Base-by-base conservation (phyloP, 2,888 invertebrate genomes). In the Capitulum mitella region DNA sequence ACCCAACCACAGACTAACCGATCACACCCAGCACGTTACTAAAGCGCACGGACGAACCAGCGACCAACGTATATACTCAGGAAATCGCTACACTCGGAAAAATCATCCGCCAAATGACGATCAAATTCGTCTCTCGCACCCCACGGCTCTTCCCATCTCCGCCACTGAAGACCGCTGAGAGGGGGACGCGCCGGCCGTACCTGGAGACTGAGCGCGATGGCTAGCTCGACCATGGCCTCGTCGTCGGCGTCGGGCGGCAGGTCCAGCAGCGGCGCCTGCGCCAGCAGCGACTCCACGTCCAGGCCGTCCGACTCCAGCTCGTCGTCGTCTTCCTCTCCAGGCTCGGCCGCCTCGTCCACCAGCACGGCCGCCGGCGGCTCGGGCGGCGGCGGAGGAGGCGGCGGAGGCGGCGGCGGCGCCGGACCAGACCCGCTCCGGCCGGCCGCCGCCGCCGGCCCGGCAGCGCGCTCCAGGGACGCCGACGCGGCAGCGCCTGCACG, bases 201-300 rank as follows among this genome's bases (percentile, higher is more conserved):
- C 82, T 97, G 96, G 46, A 98, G 88, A 83, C 97, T 97, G 1
- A 98, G 88, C 0, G 97, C 97, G 81, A 98, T 97, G 3, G 97
- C 98, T 81, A 98, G 89, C 86, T 97, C 97, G 80, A 98, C 95
- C 91, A 98, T 97, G 0, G 97, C 93, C 86, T 97, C 97, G 85
- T 98, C 97, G 84, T 97, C 97, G 0, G 95, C 95, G 85, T 96
- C 96, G 12, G 94, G 92, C 26, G 95, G 95, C 78, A 97, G 91
- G 83, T 95, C 95, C 14, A 96, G 87, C 43, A 96, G 86, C 0
- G 92, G 74, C 75, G 75, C 75, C 75, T 75, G 75, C 43, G 75
- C 75, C 75, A 75, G 75, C 75, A 75, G 75, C 46, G 75, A 75
- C 43, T 75, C 75, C 43, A 75, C 46, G 43, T 46, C 75, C 75